These are phyloP conservation scores for Agonopterix arenella DNA, from an alignment of 2,888 invertebrate genomes.

Conservation along the genomic window DNA sequence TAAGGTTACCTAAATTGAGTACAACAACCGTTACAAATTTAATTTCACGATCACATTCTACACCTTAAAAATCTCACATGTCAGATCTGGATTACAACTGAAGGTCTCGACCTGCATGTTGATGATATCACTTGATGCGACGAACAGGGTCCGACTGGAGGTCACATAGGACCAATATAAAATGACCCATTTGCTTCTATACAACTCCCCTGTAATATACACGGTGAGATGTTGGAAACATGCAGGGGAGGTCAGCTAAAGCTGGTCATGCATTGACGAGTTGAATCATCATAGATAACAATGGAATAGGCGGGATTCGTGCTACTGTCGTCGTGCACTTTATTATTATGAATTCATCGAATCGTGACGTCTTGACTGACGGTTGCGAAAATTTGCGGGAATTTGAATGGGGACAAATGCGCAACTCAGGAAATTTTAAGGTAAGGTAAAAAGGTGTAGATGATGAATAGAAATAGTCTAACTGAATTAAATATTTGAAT, in stretches of 20 bases:
- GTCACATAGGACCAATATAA: constrained; percentile 29
- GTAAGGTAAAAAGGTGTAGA: too few relatives aligned
- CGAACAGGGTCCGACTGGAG: constrained; percentile 28
- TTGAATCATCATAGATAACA: constrained; percentile 46
- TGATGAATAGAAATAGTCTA: too few relatives aligned
- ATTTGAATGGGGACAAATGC: constrained; percentile 9
- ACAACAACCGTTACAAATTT: constrained; percentile 38
- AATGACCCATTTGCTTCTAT: constrained; percentile 18
- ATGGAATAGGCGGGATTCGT: constrained; percentile 27
- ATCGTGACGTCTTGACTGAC: constrained; percentile 33
- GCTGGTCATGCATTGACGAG: constrained; percentile 26
- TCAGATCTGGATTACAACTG: constrained; percentile 42
- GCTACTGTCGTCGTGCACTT: constrained; percentile 19
- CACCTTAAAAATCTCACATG: constrained; percentile 32
- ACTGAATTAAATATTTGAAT: too few relatives aligned
- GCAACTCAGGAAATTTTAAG: background rate
- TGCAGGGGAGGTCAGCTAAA: constrained; percentile 24
- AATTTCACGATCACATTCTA: constrained; percentile 29
- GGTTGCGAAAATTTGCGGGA: constrained; percentile 15
- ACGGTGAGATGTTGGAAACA: constrained; percentile 8
- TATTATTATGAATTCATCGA: constrained; percentile 30
- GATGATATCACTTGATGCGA: constrained; percentile 47
- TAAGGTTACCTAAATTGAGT: constrained; percentile 5
- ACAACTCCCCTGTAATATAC: constrained; percentile 8
- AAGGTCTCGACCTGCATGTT: constrained; percentile 51